These are phyloP conservation scores for Chelon labrosus DNA, from an alignment of 2,797 vertebrate genomes.

Conservation along the genomic window DNA sequence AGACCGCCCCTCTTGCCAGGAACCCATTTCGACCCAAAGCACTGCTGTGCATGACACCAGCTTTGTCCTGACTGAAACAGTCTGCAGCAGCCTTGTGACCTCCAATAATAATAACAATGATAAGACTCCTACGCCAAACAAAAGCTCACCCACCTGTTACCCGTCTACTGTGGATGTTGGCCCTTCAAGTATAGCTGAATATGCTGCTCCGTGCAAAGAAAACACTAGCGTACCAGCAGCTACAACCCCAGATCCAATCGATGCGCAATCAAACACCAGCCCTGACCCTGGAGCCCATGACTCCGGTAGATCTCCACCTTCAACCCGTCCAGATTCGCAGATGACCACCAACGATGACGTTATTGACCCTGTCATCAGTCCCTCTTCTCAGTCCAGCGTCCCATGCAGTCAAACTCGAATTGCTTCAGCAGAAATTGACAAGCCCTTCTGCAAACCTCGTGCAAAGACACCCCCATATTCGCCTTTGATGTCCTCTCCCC, in stretches of 20 bases:
- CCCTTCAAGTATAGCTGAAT: conserved; percentile 5
- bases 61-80: conserved; percentile 25
- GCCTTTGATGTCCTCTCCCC: conserved; percentile 35
- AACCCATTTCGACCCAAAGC: conserved; percentile 10
- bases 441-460: conserved; percentile 50
- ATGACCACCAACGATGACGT: conserved; percentile 19
- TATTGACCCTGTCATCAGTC: conserved; percentile 24
- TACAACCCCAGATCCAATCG: conserved; percentile 5
- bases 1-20: conserved; percentile 43
- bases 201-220: conserved; percentile 25
- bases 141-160: conserved; percentile 30
- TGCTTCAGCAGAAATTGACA: conserved; percentile 67
- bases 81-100: conserved; percentile 38
- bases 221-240: conserved; percentile 8
- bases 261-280: conserved; percentile 6
- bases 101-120: conserved; percentile 39
- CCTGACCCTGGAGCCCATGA: conserved; percentile 15
- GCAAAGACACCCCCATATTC: conserved; percentile 50
- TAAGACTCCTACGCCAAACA: conserved; percentile 31
- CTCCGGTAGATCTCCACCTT: background rate
- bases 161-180: conserved; percentile 13
- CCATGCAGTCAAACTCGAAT: conserved; percentile 41
- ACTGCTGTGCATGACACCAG: conserved; percentile 28
- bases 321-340: conserved; percentile 26
- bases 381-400: conserved; percentile 57